Evolutionary conservation across 1,140 invertebrate species (phyloP).

Genomic region (Diachasma alloeum): DNA sequence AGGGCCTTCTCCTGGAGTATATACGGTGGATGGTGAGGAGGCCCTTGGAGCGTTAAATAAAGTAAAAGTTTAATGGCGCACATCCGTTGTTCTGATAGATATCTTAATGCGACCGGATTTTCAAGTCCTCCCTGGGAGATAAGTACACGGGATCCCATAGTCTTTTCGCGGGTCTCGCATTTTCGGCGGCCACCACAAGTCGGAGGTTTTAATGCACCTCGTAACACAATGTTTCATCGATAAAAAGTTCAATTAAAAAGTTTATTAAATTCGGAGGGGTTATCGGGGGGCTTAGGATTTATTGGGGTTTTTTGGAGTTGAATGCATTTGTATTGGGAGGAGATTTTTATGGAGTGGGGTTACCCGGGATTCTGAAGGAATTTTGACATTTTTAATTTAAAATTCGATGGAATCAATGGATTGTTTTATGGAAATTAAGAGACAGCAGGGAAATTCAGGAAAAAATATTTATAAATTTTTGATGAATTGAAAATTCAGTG

Average conservation of each 20-base stretch:
- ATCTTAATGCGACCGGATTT: slow-evolving; percentile 66
- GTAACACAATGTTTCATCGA: slow-evolving; percentile 1
- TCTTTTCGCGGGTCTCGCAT: not conserved
- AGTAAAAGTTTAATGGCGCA: slow-evolving; percentile 64
- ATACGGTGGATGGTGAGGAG: not conserved
- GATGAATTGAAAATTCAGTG: no score
- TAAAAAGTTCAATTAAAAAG: slow-evolving; percentile 8
- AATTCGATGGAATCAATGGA: no score
- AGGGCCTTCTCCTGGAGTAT: not conserved
- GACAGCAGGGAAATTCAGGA: no score
- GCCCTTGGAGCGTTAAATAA: slow-evolving; percentile 54
- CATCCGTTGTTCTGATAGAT: slow-evolving; percentile 65
- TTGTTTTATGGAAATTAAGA: no score
- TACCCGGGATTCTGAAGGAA: no score
- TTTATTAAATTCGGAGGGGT: not conserved
- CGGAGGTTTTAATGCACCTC: not conserved
- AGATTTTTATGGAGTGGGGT: no score
- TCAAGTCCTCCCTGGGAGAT: slow-evolving; percentile 50
- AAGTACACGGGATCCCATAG: slow-evolving; percentile 19
- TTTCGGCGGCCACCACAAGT: not conserved
- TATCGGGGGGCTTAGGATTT: not conserved
- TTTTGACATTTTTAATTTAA: no score
- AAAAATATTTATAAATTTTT: no score
- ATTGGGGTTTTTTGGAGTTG: no score
- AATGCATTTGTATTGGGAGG: no score